Percentiles rank a stretch among this genome's conserved stretches.
phyloP scores from a whole-genome alignment of 2,797 vertebrate species.

The Gambelia wislizenii region DNA sequence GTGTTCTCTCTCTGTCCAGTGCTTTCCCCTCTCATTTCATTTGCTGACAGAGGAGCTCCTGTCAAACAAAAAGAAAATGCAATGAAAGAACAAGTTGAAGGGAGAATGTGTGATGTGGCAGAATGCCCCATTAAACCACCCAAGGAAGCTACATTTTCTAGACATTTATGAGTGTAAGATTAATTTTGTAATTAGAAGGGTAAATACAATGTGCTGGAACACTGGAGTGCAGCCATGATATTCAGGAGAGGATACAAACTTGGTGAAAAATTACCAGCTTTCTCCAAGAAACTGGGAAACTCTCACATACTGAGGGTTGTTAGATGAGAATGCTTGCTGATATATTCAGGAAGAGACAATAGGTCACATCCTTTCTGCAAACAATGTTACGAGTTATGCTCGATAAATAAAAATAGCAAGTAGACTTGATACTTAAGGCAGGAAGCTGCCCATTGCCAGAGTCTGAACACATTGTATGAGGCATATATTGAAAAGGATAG shows the following conservation, averaged over 20 bases:
- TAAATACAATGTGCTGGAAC: background rate
- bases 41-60: background rate
- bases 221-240: background rate
- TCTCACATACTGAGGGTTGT: background rate
- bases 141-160: background rate
- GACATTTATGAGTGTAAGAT: background rate
- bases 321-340: background rate
- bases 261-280: background rate
- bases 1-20: background rate
- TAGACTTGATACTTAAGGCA: no score
- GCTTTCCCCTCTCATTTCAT: background rate
- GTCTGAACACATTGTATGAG: no score
- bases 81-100: slow-evolving; percentile 11
- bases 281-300: background rate
- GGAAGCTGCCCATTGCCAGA: no score
- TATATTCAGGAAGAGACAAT: background rate
- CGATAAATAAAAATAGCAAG: no score
- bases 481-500: no score
- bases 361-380: background rate
- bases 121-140: slow-evolving; percentile 5
- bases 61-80: slow-evolving; percentile 23
- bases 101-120: background rate
- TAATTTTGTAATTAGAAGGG: background rate
- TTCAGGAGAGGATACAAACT: slow-evolving; percentile 1
- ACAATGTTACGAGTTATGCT: no score